Evolutionary conservation across 2,113 vertebrate species (phyloP), one percentile per base, ranked within the genome.

Genomic region (Mionectes macconnelli): DNA sequence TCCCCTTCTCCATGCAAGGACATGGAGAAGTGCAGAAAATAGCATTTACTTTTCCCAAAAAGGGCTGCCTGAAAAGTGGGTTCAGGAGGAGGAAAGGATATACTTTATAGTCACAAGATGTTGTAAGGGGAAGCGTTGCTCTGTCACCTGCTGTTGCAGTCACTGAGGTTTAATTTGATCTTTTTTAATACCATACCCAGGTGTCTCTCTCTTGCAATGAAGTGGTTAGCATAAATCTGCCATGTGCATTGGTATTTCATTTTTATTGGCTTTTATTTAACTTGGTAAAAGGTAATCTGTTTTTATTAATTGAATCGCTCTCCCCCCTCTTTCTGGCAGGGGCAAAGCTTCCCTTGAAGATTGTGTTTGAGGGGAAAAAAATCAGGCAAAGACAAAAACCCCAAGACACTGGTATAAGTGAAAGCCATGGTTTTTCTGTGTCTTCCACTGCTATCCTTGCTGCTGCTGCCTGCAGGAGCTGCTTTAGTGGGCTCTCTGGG

Each of bases 261-360:
- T 95, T 96, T 94, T 94, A 92, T 95, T 97, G 89, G 84, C 89
- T 97, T 97, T 97, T 97, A 96, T 96, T 97, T 97, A 96, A 98
- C 97, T 96, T 82, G 57, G 89, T 97, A 93, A 97, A 97, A 97
- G 89, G 83, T 96, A 90, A 97, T 97, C 96, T 97, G 68, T 56
- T 97, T 97, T 88, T 96, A 97, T 97, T 97, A 97, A 97, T 97
- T 94, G 94, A 97, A 93, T 96, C 4, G 1, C 62, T 85, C 45
- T 74, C 42, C 53, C 27, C 70, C 55, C 56, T 47, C 44, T 62
- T 72, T 89, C 52, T 20, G 56, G 81, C 53, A 14, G 76, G 76
- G 70, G 37, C 68, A 69, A 28, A 37, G 33, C n/a, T 68, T 76
- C 23, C 27, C 31, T 86, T 37, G n/a, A 39, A 75, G 63, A 55